These are phyloP conservation scores for Papilio demoleus DNA, from an alignment of 2,888 invertebrate species.

Conservation along the genomic window DNA sequence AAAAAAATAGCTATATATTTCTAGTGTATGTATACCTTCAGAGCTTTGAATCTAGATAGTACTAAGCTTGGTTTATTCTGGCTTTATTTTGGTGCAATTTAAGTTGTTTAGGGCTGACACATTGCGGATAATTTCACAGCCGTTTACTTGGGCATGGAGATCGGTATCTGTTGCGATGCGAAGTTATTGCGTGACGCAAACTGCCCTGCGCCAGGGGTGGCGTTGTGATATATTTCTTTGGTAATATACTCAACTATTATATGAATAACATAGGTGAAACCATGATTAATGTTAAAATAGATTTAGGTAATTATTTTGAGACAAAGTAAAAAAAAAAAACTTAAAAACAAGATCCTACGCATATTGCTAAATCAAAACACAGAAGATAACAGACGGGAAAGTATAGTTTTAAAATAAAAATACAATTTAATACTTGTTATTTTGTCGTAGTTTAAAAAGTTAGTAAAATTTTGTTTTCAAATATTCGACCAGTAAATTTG, in stretches of 20 bases:
- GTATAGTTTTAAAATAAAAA: no score
- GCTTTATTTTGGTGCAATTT: constrained; percentile 31
- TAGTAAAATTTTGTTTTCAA: constrained; percentile 38
- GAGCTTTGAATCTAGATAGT: constrained; percentile 19
- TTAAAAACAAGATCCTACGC: no score
- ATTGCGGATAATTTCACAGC: constrained; percentile 25
- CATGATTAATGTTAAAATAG: not conserved
- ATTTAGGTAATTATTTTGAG: no score
- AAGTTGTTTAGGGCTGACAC: constrained; percentile 16
- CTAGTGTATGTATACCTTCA: not conserved
- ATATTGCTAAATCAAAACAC: no score
- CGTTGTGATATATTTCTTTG: constrained; percentile 12
- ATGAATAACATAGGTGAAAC: constrained; percentile 3
- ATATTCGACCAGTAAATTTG: constrained; percentile 44
- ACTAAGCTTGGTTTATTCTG: constrained; percentile 18
- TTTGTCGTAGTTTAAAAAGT: not conserved
- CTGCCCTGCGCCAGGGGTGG: constrained; percentile 49
- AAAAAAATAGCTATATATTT: not conserved
- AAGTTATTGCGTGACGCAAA: constrained; percentile 58
- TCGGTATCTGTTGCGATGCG: constrained; percentile 50
- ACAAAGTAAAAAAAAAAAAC: no score
- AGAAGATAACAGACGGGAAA: no score
- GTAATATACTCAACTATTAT: constrained; percentile 17
- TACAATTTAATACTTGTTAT: no score
- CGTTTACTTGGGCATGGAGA: constrained; percentile 44